phyloP scores from a whole-genome alignment of 2,797 vertebrate genomes.

The Oreochromis grahami region DNA sequence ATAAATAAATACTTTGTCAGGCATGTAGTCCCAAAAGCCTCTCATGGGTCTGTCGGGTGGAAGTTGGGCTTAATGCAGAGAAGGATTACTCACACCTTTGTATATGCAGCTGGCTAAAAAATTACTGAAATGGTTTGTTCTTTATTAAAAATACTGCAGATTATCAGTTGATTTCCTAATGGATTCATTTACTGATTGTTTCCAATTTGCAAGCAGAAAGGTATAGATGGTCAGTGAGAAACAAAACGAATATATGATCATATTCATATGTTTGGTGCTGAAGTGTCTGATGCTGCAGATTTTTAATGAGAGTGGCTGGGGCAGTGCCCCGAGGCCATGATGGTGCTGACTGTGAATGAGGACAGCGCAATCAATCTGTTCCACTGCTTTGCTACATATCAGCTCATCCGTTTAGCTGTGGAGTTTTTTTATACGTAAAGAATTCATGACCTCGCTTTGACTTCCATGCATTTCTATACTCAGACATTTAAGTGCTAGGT shows the following conservation, averaged over 20 bases:
- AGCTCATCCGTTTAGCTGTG: background rate
- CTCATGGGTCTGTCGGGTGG: constrained; percentile 22
- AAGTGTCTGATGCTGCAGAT: background rate
- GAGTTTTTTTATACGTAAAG: background rate
- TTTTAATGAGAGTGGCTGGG: constrained; percentile 4
- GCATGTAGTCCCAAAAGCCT: constrained; percentile 45
- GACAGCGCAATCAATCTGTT: constrained; percentile 41
- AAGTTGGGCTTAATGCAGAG: constrained; percentile 4
- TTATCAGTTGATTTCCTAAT: background rate
- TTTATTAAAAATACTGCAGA: background rate
- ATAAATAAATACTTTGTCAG: constrained; percentile 71
- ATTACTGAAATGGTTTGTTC: background rate
- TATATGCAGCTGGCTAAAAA: background rate
- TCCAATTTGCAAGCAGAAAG: background rate
- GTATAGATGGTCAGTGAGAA: background rate
- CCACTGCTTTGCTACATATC: constrained; percentile 11
- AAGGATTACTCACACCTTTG: constrained; percentile 21
- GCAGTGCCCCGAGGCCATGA: constrained; percentile 15
- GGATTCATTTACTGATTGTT: background rate
- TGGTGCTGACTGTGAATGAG: constrained; percentile 31
- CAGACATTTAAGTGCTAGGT: background rate
- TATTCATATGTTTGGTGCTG: background rate
- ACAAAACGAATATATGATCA: too few relatives aligned
- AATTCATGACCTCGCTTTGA: background rate
- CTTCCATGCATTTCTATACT: background rate